These are phyloP conservation scores for Sebastiscus albofasciatus DNA, from an alignment of 2,797 vertebrate genomes.

Conservation along the genomic window DNA sequence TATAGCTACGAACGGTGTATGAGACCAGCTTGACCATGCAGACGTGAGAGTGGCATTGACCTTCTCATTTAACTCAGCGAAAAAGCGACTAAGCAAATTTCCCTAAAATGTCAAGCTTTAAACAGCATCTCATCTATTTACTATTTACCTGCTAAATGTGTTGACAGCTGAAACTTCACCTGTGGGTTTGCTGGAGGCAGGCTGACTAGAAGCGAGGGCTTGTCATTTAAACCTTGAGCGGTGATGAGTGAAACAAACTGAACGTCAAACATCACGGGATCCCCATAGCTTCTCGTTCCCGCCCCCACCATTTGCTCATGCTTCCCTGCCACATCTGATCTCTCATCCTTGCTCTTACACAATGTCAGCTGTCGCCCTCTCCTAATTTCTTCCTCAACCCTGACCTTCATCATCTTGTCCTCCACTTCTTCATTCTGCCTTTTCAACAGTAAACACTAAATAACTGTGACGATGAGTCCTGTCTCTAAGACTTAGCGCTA, in stretches of 20 bases:
- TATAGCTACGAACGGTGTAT: no score
- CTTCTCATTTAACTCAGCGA: neutral
- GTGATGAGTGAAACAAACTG: constrained; percentile 48
- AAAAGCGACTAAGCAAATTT: neutral
- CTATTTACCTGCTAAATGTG: neutral
- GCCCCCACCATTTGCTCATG: constrained; percentile 2
- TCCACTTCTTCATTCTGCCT: neutral
- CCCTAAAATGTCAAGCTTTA: neutral
- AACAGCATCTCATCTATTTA: neutral
- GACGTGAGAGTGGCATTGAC: neutral
- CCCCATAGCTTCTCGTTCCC: constrained; percentile 8
- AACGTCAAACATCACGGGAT: constrained; percentile 32
- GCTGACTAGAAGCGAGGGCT: constrained; percentile 12
- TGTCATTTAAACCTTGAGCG: constrained; percentile 53
- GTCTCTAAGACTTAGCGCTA: neutral
- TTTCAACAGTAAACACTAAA: constrained; percentile 7
- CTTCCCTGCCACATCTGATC: constrained; percentile 32
- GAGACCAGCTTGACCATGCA: no score
- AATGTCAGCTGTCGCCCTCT: constrained; percentile 18
- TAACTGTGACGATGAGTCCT: neutral
- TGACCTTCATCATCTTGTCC: constrained; percentile 26
- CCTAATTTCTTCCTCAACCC: neutral
- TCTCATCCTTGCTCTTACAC: constrained; percentile 1
- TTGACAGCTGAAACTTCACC: constrained; percentile 53
- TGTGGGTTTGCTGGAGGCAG: constrained; percentile 50